phyloP scores from a whole-genome alignment of 37 sponge, comb jelly and placozoan species.

The Spongilla lacustris region DNA sequence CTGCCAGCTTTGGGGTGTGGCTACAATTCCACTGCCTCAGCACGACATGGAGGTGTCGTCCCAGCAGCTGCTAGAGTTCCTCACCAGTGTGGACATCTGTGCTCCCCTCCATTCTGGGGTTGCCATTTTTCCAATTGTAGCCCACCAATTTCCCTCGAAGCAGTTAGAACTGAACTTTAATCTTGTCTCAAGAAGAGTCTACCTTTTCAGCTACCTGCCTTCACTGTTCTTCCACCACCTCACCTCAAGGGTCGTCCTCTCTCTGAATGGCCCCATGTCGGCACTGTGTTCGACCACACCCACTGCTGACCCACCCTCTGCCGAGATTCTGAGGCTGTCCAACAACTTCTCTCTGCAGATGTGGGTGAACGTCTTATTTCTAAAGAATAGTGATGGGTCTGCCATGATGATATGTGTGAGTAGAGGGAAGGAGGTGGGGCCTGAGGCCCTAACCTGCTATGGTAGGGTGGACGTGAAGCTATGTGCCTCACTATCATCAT shows the following conservation, averaged over 20 bases:
- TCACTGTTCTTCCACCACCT: constrained; percentile 32
- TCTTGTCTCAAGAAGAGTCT: constrained; percentile 43
- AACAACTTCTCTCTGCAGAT: constrained; percentile 26
- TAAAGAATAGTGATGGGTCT: constrained; percentile 22
- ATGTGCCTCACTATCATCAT: neutral
- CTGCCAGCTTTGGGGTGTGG: constrained; percentile 58
- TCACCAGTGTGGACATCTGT: constrained; percentile 36
- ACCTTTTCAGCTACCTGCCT: constrained; percentile 47
- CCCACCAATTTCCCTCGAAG: constrained; percentile 10
- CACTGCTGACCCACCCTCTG: neutral
- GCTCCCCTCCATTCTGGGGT: constrained; percentile 37
- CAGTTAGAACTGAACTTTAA: constrained; percentile 18
- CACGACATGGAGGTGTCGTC: constrained; percentile 2
- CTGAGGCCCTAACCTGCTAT: constrained; percentile 32
- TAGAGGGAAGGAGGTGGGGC: constrained; percentile 22
- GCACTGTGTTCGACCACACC: neutral
- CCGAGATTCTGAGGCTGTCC: neutral
- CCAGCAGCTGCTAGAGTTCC: constrained; percentile 38
- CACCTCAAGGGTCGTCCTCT: constrained; percentile 9
- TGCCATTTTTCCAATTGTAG: constrained; percentile 21
- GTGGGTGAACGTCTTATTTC: constrained; percentile 46
- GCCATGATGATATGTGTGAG: constrained; percentile 29
- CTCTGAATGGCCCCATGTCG: no score
- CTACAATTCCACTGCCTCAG: constrained; percentile 13
- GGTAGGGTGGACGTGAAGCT: constrained; percentile 56